Conservation (phyloP, 2,888 invertebrate genomes). For the Acanthopleura granulata region DNA sequence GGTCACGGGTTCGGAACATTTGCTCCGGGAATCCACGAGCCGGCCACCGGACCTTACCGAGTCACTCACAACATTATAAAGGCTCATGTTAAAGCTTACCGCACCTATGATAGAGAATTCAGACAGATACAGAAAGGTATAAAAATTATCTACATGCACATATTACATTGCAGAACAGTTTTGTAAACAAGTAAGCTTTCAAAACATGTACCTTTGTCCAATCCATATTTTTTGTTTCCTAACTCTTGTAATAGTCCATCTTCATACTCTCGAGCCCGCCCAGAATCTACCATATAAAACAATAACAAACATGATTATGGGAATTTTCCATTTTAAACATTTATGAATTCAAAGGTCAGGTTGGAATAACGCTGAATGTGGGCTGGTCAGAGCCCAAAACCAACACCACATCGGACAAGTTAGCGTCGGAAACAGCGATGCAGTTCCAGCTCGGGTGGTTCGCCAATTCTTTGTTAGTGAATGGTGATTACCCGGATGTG, state of each 20-base stretch:
- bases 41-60: conserved; percentile 69
- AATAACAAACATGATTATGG: no score
- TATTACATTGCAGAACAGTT: no score
- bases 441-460: conserved; percentile 6
- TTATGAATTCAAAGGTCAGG: background rate
- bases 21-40: conserved; percentile 41
- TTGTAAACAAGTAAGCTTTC: no score
- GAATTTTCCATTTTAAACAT: no score
- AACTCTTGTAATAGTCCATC: no score
- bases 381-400: conserved; percentile 2
- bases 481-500: conserved; percentile 18
- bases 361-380: conserved; percentile 12
- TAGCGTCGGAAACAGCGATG: background rate
- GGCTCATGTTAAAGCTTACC: conserved; percentile 77
- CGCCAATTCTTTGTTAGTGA: background rate
- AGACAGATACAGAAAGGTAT: background rate
- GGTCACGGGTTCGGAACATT: conserved; percentile 46
- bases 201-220: no score
- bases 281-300: no score
- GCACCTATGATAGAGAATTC: conserved; percentile 58
- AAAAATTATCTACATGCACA: no score
- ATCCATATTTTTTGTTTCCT: no score
- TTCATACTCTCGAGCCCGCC: no score
- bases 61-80: conserved; percentile 76
- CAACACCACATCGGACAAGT: background rate